Percentiles rank a stretch among this genome's conserved stretches.
Conservation (phyloP, 1,140 invertebrate genomes). For the Drosophila mauritiana region DNA sequence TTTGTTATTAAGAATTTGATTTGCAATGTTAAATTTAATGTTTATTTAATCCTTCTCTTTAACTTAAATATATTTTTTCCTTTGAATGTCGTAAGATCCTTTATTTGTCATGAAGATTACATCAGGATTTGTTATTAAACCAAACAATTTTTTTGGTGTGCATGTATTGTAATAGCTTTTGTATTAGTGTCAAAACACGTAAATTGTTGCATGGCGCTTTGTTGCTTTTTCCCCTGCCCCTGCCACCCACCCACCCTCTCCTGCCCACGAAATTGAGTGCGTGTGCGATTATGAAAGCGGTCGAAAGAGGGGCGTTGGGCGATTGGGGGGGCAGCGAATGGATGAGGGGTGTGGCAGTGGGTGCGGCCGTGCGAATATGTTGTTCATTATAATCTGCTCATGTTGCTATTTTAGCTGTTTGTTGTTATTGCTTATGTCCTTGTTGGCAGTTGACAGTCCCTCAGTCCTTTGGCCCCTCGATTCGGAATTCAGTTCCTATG, state of each 20-base stretch:
- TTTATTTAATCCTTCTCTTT: too few relatives aligned
- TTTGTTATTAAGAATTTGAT: too few relatives aligned
- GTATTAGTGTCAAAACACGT: constrained; percentile 82
- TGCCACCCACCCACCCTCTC: background rate
- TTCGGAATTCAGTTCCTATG: constrained; percentile 6
- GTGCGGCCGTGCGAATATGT: constrained; percentile 81
- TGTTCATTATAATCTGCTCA: constrained; percentile 82
- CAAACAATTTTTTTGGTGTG: constrained; percentile 19
- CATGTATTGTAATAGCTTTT: constrained; percentile 80
- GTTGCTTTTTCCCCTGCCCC: constrained; percentile 36
- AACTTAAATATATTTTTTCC: too few relatives aligned
- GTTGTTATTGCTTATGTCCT: constrained; percentile 79
- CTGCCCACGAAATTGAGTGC: constrained; percentile 12
- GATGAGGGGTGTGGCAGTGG: constrained; percentile 40
- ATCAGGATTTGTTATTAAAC: background rate
- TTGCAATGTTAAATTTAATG: too few relatives aligned
- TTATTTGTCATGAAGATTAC: too few relatives aligned
- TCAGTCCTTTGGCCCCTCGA: constrained; percentile 5
- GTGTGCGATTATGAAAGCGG: constrained; percentile 54
- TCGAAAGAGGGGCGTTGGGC: constrained; percentile 9
- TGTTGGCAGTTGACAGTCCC: constrained; percentile 29
- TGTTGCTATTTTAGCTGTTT: constrained; percentile 82
- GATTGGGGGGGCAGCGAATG: constrained; percentile 2
- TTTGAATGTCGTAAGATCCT: too few relatives aligned
- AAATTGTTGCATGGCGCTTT: constrained; percentile 79